Percentiles rank a stretch among this genome's conserved stretches.
Conservation (phyloP, 2,797 vertebrate species). For the Paratrypauchen microcephalus region DNA sequence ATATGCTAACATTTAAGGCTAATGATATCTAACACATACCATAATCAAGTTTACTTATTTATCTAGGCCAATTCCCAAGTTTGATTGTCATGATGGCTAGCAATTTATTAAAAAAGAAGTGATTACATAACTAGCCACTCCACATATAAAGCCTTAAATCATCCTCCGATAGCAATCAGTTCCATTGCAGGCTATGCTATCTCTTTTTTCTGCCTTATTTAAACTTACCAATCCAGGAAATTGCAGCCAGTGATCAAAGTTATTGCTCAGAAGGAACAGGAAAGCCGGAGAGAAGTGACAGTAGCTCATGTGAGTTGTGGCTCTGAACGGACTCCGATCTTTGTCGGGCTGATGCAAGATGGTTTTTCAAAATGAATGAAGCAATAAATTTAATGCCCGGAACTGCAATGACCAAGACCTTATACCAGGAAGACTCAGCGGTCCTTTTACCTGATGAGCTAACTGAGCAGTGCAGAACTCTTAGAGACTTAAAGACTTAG, state of each 20-base stretch:
- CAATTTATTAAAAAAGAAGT: slow-evolving; percentile 40
- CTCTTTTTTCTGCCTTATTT: slow-evolving; percentile 40
- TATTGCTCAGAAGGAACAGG: slow-evolving; percentile 65
- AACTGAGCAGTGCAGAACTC: background rate
- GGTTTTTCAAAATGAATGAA: slow-evolving; percentile 40
- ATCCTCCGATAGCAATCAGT: slow-evolving; percentile 42
- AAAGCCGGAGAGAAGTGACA: slow-evolving; percentile 49
- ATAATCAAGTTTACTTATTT: background rate
- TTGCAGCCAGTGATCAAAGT: slow-evolving; percentile 52
- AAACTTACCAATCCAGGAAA: slow-evolving; percentile 63
- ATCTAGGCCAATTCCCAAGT: slow-evolving; percentile 9
- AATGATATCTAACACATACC: background rate
- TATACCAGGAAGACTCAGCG: slow-evolving; percentile 4
- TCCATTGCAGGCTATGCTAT: slow-evolving; percentile 21
- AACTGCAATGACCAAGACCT: slow-evolving; percentile 19
- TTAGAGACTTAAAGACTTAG: background rate
- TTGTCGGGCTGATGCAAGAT: slow-evolving; percentile 48
- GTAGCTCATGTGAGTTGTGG: slow-evolving; percentile 40
- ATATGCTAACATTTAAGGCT: slow-evolving; percentile 39
- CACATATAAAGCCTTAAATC: slow-evolving; percentile 29
- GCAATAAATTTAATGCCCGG: slow-evolving; percentile 34
- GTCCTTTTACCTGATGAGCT: slow-evolving; percentile 16
- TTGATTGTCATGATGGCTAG: slow-evolving; percentile 24
- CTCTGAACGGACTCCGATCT: slow-evolving; percentile 53
- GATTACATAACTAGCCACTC: slow-evolving; percentile 2